A percentile compares a stretch with the other conserved stretches of the same genome.
phyloP scores from a whole-genome alignment of 2,888 invertebrate species.

The Leptinotarsa juncta region DNA sequence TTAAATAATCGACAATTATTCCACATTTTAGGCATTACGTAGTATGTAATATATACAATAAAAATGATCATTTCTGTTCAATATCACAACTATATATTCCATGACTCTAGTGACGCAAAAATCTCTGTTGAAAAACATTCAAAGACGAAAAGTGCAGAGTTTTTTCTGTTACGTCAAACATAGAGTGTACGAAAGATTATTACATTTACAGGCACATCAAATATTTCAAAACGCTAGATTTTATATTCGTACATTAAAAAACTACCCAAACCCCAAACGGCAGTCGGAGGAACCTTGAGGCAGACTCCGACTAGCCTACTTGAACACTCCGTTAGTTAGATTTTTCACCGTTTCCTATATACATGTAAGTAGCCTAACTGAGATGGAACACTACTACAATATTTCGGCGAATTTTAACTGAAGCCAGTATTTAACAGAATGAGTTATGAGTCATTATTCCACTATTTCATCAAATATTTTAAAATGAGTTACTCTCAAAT shows the following conservation, averaged over 20 bases:
- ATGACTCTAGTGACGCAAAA: slow-evolving; percentile 59
- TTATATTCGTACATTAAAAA: slow-evolving; percentile 28
- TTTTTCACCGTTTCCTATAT: background rate
- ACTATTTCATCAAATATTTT: too few relatives aligned
- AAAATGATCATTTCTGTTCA: slow-evolving; percentile 53
- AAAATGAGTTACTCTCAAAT: too few relatives aligned
- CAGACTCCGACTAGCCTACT: background rate
- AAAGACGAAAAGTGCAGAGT: slow-evolving; percentile 55
- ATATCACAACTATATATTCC: slow-evolving; percentile 62
- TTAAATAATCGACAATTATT: slow-evolving; percentile 30
- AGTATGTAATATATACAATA: slow-evolving; percentile 51
- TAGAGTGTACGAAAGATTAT: slow-evolving; percentile 58
- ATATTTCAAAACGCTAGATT: slow-evolving; percentile 47
- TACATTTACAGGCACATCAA: slow-evolving; percentile 60
- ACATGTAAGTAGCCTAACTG: background rate
- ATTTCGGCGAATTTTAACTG: background rate
- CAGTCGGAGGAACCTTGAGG: background rate
- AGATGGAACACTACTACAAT: background rate
- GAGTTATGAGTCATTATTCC: background rate
- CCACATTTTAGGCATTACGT: slow-evolving; percentile 40
- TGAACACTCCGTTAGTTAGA: background rate
- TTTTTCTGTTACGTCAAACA: slow-evolving; percentile 56
- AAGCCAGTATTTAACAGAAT: background rate
- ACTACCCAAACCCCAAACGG: slow-evolving; percentile 31
- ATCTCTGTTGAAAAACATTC: slow-evolving; percentile 55